Base-by-base conservation (phyloP, 1,140 invertebrate species). In the Nephotettix cincticeps region DNA sequence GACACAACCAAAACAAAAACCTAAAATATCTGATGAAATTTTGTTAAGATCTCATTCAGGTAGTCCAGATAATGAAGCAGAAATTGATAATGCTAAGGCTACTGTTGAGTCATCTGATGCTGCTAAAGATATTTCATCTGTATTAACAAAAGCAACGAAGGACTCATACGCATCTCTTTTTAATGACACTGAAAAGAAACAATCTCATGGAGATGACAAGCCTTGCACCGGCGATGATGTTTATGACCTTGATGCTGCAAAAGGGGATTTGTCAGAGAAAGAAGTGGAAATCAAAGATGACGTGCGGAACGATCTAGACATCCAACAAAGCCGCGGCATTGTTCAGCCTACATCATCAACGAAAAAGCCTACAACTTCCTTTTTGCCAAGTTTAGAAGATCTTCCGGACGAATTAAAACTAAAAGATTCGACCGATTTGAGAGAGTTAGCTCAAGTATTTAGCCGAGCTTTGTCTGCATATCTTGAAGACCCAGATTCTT, bases 381-480 rank as follows among this genome's bases (percentile, higher is more conserved):
- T 61, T 61, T 61, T 25, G 25, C 6, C 83, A 1, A 85, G 85
- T 0, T 79, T 78, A 13, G 81, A 78, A n/a, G 71, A 77, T 79
- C 21, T 79, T 75, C 23, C 89, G 88, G 0, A 88, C 23, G 54
- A 71, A 28, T 25, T 64, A 19, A 69, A 74, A 70, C 45, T 73
- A 14, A 72, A 71, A 71, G 72, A 76, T 70, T 76, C 77, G 0
- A 72, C 72, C 14, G 79, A 90, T 77, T 85, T 93, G 0, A 83
- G 91, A 51, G 89, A 93, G 80, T 79, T 94, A 1, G 92, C 92
- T 0, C 89, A 92, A 81, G 90, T 93, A 0, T 94, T 94, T 76
- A 93, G 91, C 0, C 88, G 91, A 74, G 92, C 91, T 0, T 78
- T 94, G 4, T 91, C 90, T 0, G 90, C 90, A 2, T 94, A 93